A percentile compares a stretch with the other conserved stretches of the same genome.
Evolutionary conservation across 2,797 vertebrate species (phyloP).

Genomic region (Sphaeramia orbicularis): DNA sequence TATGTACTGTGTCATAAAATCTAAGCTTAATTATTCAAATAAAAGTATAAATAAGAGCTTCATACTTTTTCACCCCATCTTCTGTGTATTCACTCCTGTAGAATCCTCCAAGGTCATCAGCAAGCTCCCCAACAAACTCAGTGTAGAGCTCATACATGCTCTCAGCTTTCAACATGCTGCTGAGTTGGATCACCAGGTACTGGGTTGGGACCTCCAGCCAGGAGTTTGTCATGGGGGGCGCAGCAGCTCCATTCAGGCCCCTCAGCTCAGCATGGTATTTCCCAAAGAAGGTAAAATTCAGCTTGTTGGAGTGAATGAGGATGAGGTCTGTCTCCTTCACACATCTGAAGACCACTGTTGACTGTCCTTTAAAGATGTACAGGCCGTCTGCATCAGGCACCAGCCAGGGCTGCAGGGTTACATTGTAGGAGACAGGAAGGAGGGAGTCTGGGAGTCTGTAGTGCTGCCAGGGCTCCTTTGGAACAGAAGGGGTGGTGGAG

Average conservation of each 20-base stretch:
- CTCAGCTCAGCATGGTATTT: constrained; percentile 53
- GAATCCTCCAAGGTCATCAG: constrained; percentile 91
- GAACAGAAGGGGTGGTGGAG: constrained; percentile 85
- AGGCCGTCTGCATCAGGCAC: constrained; percentile 46
- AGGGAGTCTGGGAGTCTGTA: constrained; percentile 77
- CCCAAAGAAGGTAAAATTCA: constrained; percentile 83
- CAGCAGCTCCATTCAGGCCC: constrained; percentile 45
- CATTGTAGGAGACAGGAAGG: constrained; percentile 61
- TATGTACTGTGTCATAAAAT: not conserved
- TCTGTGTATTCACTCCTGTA: constrained; percentile 92
- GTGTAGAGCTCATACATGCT: constrained; percentile 82
- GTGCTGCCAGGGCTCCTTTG: constrained; percentile 75
- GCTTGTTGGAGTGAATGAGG: constrained; percentile 92
- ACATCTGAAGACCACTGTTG: constrained; percentile 65
- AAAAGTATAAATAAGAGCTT: not conserved
- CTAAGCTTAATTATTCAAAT: not conserved
- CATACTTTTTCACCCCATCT: constrained; percentile 74
- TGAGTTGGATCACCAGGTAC: constrained; percentile 90
- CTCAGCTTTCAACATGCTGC: constrained; percentile 8
- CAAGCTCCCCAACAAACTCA: constrained; percentile 87
- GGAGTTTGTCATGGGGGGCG: constrained; percentile 66
- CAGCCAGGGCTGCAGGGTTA: constrained; percentile 75
- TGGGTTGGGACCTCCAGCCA: constrained; percentile 83
- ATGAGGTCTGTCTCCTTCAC: constrained; percentile 74
- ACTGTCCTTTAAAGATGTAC: constrained; percentile 71